Conservation (phyloP, 2,113 vertebrate species). For the Oreotragus oreotragus region DNA sequence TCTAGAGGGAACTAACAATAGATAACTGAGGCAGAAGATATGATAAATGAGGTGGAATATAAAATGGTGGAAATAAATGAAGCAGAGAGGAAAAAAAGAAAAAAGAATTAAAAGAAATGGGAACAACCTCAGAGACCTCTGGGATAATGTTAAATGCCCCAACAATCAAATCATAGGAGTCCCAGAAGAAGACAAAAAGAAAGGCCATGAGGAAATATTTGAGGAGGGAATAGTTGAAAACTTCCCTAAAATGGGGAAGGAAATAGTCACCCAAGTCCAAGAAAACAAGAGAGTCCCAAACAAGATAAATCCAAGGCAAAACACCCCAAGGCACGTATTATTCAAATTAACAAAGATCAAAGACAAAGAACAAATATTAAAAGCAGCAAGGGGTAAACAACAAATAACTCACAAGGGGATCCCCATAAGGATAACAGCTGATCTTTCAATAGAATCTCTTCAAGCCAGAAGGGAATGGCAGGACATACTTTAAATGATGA, state of each 20-base stretch:
- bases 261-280: not conserved
- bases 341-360: not conserved
- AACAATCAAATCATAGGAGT: not conserved
- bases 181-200: not conserved
- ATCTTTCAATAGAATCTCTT: not conserved
- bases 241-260: not conserved
- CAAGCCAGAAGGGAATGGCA: not conserved
- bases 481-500: not conserved
- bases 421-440: not conserved
- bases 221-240: not conserved
- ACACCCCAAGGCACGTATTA: not conserved
- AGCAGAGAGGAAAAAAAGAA: not conserved
- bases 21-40: not conserved
- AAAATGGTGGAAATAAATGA: not conserved
- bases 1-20: not conserved
- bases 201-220: not conserved
- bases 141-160: not conserved
- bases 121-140: not conserved
- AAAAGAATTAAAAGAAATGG: not conserved
- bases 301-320: not conserved
- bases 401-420: not conserved
- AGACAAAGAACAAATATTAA: not conserved
- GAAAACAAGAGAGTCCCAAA: not conserved
- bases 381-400: not conserved
- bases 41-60: not conserved